Conservation (phyloP, 1,140 invertebrate genomes). For the Prorops nasuta region DNA sequence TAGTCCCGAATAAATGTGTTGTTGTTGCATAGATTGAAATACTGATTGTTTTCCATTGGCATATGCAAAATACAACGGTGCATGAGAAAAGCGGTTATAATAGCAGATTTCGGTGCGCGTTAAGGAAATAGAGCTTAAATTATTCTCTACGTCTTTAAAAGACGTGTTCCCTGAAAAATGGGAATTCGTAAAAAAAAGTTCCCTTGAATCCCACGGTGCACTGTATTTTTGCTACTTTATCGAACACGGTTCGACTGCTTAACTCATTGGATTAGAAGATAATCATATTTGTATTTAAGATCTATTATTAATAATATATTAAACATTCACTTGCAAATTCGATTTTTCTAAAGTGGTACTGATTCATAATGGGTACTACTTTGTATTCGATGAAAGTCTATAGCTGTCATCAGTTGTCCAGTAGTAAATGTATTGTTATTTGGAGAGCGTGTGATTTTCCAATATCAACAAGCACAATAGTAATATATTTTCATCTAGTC, state of each 20-base stretch:
- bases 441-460: constrained; percentile 12
- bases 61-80: too few relatives aligned
- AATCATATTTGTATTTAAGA: constrained; percentile 33
- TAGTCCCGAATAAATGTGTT: constrained; percentile 53
- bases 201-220: constrained; percentile 11
- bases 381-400: constrained; percentile 3
- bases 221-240: constrained; percentile 12
- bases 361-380: constrained; percentile 19
- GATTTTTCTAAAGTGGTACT: constrained; percentile 26
- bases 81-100: too few relatives aligned
- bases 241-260: constrained; percentile 19
- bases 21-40: too few relatives aligned
- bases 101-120: too few relatives aligned
- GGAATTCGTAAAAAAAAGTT: neutral
- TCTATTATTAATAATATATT: constrained; percentile 24
- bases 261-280: constrained; percentile 31
- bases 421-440: constrained; percentile 3
- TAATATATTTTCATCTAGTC: constrained; percentile 47
- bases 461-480: constrained; percentile 3
- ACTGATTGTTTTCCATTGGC: too few relatives aligned
- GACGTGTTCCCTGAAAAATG: neutral
- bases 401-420: constrained; percentile 7
- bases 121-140: too few relatives aligned
- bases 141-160: neutral
- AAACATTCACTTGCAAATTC: constrained; percentile 25